Percentiles rank a stretch among this genome's conserved stretches.
Evolutionary conservation across 2,888 invertebrate species (phyloP).

Genomic region (Drosophila leonis): DNA sequence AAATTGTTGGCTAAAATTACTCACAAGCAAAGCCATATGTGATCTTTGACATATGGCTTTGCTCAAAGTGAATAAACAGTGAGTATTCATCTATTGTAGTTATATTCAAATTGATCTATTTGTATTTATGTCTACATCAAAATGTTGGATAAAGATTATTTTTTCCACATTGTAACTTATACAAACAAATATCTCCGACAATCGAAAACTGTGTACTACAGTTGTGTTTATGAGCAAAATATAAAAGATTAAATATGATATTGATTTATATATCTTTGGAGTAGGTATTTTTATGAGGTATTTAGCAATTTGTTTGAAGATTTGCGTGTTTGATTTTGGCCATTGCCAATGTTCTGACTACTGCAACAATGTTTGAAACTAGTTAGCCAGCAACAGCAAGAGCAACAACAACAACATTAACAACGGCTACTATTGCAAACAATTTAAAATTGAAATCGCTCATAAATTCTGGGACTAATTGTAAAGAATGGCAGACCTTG

Average conservation of each 20-base stretch:
- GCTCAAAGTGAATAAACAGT: no score
- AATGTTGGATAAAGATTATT: background rate
- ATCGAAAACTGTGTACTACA: background rate
- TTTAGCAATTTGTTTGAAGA: slow-evolving; percentile 10
- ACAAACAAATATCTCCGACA: background rate
- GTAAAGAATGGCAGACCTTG: slow-evolving; percentile 78
- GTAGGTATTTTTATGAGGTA: background rate
- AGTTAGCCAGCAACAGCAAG: slow-evolving; percentile 51
- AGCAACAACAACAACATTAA: slow-evolving; percentile 32
- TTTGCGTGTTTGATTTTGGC: slow-evolving; percentile 25
- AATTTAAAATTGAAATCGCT: slow-evolving; percentile 76
- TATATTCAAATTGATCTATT: background rate
- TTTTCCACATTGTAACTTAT: background rate
- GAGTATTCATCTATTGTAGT: no score
- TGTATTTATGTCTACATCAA: no score
- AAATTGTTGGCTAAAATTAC: no score
- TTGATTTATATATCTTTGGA: background rate
- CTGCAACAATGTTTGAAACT: slow-evolving; percentile 48
- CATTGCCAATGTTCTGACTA: background rate
- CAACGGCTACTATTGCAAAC: slow-evolving; percentile 35
- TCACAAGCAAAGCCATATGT: no score
- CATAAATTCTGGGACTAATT: slow-evolving; percentile 78
- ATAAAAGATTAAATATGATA: background rate
- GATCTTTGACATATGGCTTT: no score
- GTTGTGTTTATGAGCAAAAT: background rate